Conservation (phyloP, 2,797 vertebrate species). For the Helicolenus hilgendorfi region DNA sequence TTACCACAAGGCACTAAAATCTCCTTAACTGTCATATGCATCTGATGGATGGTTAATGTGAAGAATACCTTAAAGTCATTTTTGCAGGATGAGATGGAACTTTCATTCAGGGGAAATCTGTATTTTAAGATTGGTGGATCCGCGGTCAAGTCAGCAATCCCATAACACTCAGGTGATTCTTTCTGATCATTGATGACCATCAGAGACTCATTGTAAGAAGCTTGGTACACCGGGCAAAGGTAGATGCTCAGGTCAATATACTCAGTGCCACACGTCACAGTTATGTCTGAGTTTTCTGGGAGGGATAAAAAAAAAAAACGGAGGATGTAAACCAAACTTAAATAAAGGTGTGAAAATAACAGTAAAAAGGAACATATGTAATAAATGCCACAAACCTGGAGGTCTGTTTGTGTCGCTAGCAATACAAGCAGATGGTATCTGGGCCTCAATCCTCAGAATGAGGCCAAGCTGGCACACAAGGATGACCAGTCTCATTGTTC, state of each 20-base stretch:
- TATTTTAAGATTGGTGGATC: constrained; percentile 84
- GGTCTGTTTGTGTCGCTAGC: constrained; percentile 39
- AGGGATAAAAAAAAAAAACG: neutral
- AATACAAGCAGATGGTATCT: constrained; percentile 33
- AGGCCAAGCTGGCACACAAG: constrained; percentile 78
- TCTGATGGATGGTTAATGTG: neutral
- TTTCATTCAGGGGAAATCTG: constrained; percentile 77
- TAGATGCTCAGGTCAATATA: constrained; percentile 82
- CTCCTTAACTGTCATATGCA: too few relatives aligned
- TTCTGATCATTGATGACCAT: constrained; percentile 85
- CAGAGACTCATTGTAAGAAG: constrained; percentile 84
- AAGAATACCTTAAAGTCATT: constrained; percentile 75
- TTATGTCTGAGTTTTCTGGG: constrained; percentile 84
- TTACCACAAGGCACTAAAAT: too few relatives aligned
- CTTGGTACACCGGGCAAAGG: constrained; percentile 87
- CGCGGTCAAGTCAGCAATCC: constrained; percentile 67
- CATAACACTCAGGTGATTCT: constrained; percentile 59
- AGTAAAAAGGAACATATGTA: neutral
- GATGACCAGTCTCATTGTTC: constrained; percentile 76
- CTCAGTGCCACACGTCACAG: constrained; percentile 81
- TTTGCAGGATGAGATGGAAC: constrained; percentile 50
- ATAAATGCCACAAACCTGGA: constrained; percentile 75
- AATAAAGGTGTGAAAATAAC: neutral
- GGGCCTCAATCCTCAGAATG: constrained; percentile 72
- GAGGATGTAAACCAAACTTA: neutral